Conservation (phyloP, 2,113 vertebrate genomes). For the Microcebus griseorufus region DNA sequence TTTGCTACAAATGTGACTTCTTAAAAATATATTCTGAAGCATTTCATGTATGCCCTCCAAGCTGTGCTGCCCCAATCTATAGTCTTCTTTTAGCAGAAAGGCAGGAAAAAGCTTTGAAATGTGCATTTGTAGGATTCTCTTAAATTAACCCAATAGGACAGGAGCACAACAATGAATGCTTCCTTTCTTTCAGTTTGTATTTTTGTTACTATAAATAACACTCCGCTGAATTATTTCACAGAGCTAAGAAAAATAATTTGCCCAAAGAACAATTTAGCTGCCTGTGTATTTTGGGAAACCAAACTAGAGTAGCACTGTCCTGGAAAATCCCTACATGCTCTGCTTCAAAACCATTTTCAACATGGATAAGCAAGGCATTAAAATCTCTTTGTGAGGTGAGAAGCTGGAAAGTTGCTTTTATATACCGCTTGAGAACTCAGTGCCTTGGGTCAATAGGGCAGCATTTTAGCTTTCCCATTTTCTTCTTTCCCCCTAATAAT, state of each 20-base stretch:
- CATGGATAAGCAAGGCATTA: constrained; percentile 52
- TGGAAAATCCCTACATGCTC: constrained; percentile 59
- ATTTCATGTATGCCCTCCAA: not conserved
- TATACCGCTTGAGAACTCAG: not conserved
- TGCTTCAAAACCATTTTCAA: constrained; percentile 66
- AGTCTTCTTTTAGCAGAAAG: not conserved
- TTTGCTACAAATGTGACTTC: not conserved
- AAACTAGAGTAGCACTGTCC: constrained; percentile 55
- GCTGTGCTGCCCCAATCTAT: not conserved
- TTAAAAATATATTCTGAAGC: not conserved
- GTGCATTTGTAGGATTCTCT: not conserved
- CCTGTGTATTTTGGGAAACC: constrained; percentile 37
- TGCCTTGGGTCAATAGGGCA: not conserved
- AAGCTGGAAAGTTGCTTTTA: not conserved
- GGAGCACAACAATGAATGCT: not conserved
- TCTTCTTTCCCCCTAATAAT: not conserved
- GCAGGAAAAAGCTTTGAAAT: not conserved
- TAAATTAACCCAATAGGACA: not conserved
- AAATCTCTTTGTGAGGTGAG: constrained; percentile 21
- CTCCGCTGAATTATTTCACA: constrained; percentile 16
- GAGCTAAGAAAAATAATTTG: constrained; percentile 41
- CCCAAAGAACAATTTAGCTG: constrained; percentile 42
- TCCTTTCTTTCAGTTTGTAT: not conserved
- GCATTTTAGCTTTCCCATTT: constrained; percentile 22
- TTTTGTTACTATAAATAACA: constrained; percentile 52